Evolutionary conservation across 2,888 invertebrate species (phyloP).

Genomic region (Conomelus anceps): DNA sequence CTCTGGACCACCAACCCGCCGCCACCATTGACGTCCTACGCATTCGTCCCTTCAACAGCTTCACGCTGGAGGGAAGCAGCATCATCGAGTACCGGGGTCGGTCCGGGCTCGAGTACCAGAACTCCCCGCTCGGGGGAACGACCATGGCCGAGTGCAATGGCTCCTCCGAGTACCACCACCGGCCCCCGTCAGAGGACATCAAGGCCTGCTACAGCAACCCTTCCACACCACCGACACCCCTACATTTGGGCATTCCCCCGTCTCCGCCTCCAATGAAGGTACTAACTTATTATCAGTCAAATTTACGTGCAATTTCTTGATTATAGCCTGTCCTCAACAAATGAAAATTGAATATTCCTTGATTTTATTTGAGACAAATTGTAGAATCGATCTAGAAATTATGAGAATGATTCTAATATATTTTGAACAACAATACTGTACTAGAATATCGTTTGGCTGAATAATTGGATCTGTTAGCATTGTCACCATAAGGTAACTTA

Average conservation of each 20-base stretch:
- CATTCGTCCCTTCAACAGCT: background rate
- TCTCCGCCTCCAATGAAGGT: conserved; percentile 31
- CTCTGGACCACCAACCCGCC: too few species aligned
- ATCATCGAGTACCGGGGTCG: conserved; percentile 53
- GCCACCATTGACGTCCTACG: background rate
- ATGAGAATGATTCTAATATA: too few species aligned
- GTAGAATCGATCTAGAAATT: too few species aligned
- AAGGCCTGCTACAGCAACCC: conserved; percentile 39
- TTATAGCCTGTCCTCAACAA: too few species aligned
- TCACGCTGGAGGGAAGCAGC: conserved; percentile 32
- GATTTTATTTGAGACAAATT: too few species aligned
- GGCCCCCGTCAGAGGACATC: conserved; percentile 28
- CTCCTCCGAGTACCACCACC: conserved; percentile 47
- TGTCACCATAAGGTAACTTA: too few species aligned
- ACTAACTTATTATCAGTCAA: background rate
- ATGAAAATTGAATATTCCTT: too few species aligned
- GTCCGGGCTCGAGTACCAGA: conserved; percentile 54
- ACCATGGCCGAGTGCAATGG: conserved; percentile 57
- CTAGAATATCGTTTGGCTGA: too few species aligned
- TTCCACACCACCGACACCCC: conserved; percentile 45
- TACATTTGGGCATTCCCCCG: conserved; percentile 23
- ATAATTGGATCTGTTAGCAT: too few species aligned
- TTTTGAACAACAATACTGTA: too few species aligned
- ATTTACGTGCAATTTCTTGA: too few species aligned
- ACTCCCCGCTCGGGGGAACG: conserved; percentile 48